Evolutionary conservation across 1,140 invertebrate genomes (phyloP), one percentile per base, ranked within the genome.

Genomic region (Drosophila elegans): DNA sequence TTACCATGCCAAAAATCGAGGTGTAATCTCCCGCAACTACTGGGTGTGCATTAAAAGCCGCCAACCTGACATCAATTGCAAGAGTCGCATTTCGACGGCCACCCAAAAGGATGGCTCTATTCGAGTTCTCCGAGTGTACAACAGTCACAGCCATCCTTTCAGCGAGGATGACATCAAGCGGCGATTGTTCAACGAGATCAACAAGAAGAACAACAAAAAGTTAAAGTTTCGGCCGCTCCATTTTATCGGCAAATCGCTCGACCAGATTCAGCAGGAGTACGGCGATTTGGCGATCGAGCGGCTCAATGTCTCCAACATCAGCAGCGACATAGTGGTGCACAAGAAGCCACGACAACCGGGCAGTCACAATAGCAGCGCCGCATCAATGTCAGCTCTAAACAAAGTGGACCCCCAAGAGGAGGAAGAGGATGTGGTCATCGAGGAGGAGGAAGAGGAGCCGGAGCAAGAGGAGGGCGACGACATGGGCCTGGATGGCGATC

Each of bases 41-140:
- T 91, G 90, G 90, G 81, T 85, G 5, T 91, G 90, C 53, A 91
- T 91, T 12, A 91, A 91, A 54, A 72, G 78, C 11, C 82, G 89
- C 1, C 86, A 91, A 67, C 74, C 77, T 0, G 74, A 80, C n/a
- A 74, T 91, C 38, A 85, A 85, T 32, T 91, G 90, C 56, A 89
- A 85, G 45, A 91, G 90, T 51, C 86, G 86, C 45, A 86, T 91
- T 21, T 89, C 90, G 4, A 91, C 90, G 10, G 78, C 81, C 13
- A 88, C 72, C 10, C 74, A 88, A 52, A 73, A 77, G 5, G 81
- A 91, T 56, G 76, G 84, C 13, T 72, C 80, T 1, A 90, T 79
- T 59, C 84, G 84, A 1, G 90, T 91, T 0, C 52, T 90, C 6
- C 74, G 85, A 2, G 80, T 91, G 10, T 91, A 85, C 55, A 91